Evolutionary conservation across 2,797 vertebrate species (phyloP).

Genomic region (Phataginus tricuspis): DNA sequence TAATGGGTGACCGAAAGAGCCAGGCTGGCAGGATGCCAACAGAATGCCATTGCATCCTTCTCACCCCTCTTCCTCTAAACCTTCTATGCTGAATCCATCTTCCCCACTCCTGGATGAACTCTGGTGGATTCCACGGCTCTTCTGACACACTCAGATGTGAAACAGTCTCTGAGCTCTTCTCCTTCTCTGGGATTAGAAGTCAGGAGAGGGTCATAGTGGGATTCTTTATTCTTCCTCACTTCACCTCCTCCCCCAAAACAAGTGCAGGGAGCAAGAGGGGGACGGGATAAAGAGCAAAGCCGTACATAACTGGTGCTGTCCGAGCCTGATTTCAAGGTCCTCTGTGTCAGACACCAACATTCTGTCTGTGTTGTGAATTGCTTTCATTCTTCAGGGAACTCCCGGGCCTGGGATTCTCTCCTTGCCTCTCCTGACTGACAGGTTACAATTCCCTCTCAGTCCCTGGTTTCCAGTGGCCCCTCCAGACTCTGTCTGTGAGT

Average conservation of each 20-base stretch:
- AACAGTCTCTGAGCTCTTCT: background rate
- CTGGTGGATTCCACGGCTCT: background rate
- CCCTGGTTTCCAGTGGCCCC: background rate
- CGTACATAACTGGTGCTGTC: background rate
- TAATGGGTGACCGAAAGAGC: background rate
- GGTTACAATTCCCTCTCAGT: background rate
- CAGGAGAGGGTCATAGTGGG: background rate
- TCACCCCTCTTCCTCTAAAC: background rate
- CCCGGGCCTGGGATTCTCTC: background rate
- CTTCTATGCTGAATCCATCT: background rate
- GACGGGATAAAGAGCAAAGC: background rate
- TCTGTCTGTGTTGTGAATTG: background rate
- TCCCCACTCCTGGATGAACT: background rate
- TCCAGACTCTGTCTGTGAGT: background rate
- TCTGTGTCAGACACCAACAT: background rate
- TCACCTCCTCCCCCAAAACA: background rate
- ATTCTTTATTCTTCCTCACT: background rate
- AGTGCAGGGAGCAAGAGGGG: background rate
- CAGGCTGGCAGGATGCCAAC: background rate
- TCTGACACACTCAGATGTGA: background rate
- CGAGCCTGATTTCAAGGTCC: background rate
- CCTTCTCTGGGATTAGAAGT: background rate
- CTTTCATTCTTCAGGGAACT: background rate
- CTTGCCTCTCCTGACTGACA: background rate
- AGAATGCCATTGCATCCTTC: background rate